These are phyloP conservation scores for Hermaeophaga mercurialis DNA, from an alignment of 2,888 invertebrate genomes.

Conservation along the genomic window DNA sequence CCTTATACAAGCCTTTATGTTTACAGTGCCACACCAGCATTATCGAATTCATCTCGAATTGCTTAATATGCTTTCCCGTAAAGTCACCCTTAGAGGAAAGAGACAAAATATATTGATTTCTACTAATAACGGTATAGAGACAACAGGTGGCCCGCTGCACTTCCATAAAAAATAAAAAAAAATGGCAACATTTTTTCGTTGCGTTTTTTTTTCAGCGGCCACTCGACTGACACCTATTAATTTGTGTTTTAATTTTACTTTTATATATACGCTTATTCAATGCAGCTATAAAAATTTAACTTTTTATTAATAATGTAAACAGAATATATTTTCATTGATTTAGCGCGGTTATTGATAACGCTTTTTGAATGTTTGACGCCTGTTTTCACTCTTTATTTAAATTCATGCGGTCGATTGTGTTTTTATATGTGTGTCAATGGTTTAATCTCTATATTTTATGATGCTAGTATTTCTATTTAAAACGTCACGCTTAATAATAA, in stretches of 20 bases:
- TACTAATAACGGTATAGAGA: slow-evolving; percentile 47
- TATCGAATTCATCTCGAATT: no score
- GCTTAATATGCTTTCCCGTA: no score
- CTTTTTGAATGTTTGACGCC: slow-evolving; percentile 14
- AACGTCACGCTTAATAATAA: no score
- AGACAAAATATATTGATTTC: slow-evolving; percentile 51
- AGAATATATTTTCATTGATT: slow-evolving; percentile 39
- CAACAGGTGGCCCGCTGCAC: slow-evolving; percentile 52
- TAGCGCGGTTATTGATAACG: slow-evolving; percentile 15
- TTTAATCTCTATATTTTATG: no score
- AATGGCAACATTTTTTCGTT: slow-evolving; percentile 46
- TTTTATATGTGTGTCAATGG: neutral
- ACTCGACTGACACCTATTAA: slow-evolving; percentile 57
- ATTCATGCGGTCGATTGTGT: neutral
- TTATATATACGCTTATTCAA: slow-evolving; percentile 43
- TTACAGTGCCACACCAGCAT: no score
- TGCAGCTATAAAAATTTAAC: slow-evolving; percentile 49
- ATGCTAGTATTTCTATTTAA: no score
- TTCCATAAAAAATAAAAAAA: slow-evolving; percentile 46
- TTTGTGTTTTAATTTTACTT: slow-evolving; percentile 53
- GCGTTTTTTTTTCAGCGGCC: slow-evolving; percentile 50
- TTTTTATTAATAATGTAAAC: slow-evolving; percentile 50
- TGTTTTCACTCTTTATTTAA: slow-evolving; percentile 10
- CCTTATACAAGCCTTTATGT: no score
- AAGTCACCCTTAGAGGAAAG: no score